Base-by-base conservation (phyloP, 2,797 vertebrate species). In the Prunella strophiata region DNA sequence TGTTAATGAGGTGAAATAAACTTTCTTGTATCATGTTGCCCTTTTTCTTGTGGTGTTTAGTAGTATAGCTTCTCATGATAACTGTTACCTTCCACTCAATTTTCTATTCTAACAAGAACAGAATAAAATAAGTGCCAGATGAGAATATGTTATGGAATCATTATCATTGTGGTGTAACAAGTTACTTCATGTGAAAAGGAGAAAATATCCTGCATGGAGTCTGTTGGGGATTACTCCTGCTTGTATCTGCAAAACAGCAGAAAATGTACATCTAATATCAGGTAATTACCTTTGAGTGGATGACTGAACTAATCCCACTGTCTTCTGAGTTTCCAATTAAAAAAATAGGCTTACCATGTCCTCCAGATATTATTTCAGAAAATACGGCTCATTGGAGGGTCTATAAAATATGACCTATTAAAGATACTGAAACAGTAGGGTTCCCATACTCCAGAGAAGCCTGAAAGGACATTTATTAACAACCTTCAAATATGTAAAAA, bases 281-380 rank as follows among this genome's bases (percentile, higher is more conserved):
- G 30, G 88, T 92, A 85, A 96, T 94, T 95, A 80, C 61, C 88
- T 92, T 91, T 80, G 76, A 91, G 93, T 88, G 83, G 63, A 83
- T 92, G 91, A 88, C 51, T 91, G 90, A 90, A 79, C 73, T 95
- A 90, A 94, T 96, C 85, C 67, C 42, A 90, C 63, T 82, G 72
- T 88, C 59, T 88, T 96, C 86, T 67, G 77, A 93, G 34, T 88
- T 96, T 96, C 71, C 65, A 95, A 94, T 95, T 96, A 71, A 91
- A 91, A 94, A 92, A 74, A 71, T 32, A 85, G 23, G 25, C 78
- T 95, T 92, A 83, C 57, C 61, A 77, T 92, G 68, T 94, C 61
- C 51, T 87, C 77, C 66, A 91, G 59, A 89, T 92, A 93, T 85
- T 91, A 80, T 94, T 94, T 97, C 68, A 87, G 68, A 91, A 92